Percentiles rank a stretch among this genome's conserved stretches.
phyloP scores from a whole-genome alignment of 2,113 vertebrate species.

The Lophius piscatorius region DNA sequence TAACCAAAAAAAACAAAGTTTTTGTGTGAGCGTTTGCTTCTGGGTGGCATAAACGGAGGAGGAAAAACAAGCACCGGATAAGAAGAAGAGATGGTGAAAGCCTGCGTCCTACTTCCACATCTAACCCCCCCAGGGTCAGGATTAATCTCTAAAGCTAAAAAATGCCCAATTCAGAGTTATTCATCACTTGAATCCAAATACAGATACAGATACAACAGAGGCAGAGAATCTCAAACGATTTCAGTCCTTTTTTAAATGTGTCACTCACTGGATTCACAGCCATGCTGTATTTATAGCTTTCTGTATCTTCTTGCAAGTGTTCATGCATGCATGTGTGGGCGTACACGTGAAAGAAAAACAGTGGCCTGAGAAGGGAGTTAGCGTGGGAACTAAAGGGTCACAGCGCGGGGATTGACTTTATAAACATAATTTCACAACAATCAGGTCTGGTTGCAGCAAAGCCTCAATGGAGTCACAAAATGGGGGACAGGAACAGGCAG shows the following conservation, averaged over 20 bases:
- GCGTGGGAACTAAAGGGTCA: conserved; percentile 77
- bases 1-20: conserved; percentile 7
- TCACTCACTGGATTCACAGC: no score
- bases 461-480: conserved; percentile 20
- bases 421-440: conserved; percentile 72
- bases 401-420: conserved; percentile 64
- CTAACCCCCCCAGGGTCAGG: conserved; percentile 5
- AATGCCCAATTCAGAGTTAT: conserved; percentile 14
- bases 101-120: conserved; percentile 19
- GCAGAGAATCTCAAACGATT: conserved; percentile 14
- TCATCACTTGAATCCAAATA: conserved; percentile 31
- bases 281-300: conserved; percentile 51
- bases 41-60: conserved; percentile 59
- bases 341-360: conserved; percentile 24
- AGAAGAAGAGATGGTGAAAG: conserved; percentile 44
- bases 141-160: conserved; percentile 34
- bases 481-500: conserved; percentile 11
- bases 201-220: background rate
- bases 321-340: conserved; percentile 12
- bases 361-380: conserved; percentile 58
- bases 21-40: conserved; percentile 41
- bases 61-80: conserved; percentile 43
- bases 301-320: conserved; percentile 7
- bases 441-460: conserved; percentile 33
- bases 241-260: no score